phyloP scores from a whole-genome alignment of 2,888 invertebrate genomes.

The Melieria omissa region DNA sequence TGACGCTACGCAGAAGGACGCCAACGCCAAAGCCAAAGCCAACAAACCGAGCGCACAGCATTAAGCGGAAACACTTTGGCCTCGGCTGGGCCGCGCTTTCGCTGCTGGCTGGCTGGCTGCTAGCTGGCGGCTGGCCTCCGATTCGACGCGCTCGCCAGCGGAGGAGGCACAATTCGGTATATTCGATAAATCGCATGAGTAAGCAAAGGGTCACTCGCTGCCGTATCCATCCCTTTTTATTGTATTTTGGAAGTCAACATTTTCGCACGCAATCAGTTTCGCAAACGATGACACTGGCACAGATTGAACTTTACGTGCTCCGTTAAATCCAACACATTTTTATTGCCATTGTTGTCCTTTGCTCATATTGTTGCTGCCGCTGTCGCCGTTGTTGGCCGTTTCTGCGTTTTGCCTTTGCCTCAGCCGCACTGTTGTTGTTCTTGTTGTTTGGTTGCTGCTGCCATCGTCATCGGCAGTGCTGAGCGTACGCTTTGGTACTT shows the following conservation, averaged over 20 bases:
- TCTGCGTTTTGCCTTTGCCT: background rate
- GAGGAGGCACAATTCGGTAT: conserved; percentile 11
- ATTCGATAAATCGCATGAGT: conserved; percentile 33
- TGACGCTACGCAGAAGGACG: background rate
- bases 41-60: conserved; percentile 2
- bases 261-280: conserved; percentile 38
- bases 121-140: background rate
- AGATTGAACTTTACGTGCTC: conserved; percentile 37
- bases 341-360: conserved; percentile 28
- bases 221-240: conserved; percentile 7
- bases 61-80: conserved; percentile 20
- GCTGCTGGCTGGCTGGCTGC: background rate
- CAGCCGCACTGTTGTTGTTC: background rate
- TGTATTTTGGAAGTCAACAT: conserved; percentile 33
- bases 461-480: conserved; percentile 12
- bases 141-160: background rate
- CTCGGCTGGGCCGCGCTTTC: conserved; percentile 4
- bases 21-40: background rate
- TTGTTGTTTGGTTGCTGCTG: conserved; percentile 21
- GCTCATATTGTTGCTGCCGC: conserved; percentile 2
- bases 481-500: conserved; percentile 5
- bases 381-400: background rate
- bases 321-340: conserved; percentile 36
- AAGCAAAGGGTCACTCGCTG: conserved; percentile 32
- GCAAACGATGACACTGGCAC: conserved; percentile 34